These are phyloP conservation scores for Petrocephalus schoutedeni DNA, from an alignment of 2,797 vertebrate species.

Conservation along the genomic window DNA sequence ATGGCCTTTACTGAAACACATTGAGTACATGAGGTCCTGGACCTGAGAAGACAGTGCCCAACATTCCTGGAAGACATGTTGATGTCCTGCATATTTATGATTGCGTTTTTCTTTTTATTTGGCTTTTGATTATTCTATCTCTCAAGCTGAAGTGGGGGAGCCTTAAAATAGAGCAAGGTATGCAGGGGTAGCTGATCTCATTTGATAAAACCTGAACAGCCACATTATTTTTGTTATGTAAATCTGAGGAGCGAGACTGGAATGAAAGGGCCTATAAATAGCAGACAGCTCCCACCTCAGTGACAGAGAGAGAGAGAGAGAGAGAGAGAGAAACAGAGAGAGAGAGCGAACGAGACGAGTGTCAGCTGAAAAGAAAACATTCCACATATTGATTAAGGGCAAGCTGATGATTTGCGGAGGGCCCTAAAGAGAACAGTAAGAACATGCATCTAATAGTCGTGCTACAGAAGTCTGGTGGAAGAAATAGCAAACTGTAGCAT, in stretches of 20 bases:
- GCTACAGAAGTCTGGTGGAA: background rate
- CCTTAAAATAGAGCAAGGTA: background rate
- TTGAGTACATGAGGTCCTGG: background rate
- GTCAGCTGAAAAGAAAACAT: background rate
- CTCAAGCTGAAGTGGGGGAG: background rate
- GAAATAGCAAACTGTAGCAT: background rate
- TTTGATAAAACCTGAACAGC: conserved; percentile 14
- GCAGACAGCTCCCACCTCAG: background rate
- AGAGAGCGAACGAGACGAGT: background rate
- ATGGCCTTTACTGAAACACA: background rate
- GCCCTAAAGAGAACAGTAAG: background rate
- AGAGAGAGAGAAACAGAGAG: background rate
- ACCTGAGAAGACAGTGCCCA: background rate
- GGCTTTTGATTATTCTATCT: background rate
- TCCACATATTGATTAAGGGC: background rate
- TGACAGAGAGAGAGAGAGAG: background rate
- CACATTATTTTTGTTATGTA: conserved; percentile 23
- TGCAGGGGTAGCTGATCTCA: background rate
- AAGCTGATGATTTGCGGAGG: background rate
- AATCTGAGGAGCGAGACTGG: background rate
- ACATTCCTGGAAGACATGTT: conserved; percentile 11
- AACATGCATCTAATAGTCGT: background rate
- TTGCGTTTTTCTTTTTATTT: conserved; percentile 7
- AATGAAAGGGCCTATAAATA: background rate
- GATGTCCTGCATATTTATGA: conserved; percentile 17